Evolutionary conservation across 37 sponge, comb jelly and placozoan species (phyloP).

Genomic region (Crambe crambe): DNA sequence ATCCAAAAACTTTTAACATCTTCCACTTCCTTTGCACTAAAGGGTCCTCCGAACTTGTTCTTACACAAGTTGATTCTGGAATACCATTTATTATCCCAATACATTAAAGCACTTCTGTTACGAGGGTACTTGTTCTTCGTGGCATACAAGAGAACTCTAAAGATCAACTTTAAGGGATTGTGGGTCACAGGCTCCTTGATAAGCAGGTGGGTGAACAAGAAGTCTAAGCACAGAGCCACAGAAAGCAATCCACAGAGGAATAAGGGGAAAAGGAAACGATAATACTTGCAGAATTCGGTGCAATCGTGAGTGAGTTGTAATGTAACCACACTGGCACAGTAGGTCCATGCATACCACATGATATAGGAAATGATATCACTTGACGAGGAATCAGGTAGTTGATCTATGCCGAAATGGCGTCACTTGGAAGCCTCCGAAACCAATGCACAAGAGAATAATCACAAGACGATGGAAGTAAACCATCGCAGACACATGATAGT

Average conservation of each 20-base stretch:
- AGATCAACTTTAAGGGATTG: not conserved
- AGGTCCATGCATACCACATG: conserved; percentile 2
- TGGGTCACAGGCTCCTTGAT: not conserved
- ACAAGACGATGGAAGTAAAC: not conserved
- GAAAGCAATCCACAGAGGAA: not conserved
- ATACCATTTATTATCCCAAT: not conserved
- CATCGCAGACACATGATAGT: not conserved
- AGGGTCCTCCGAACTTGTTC: too few relatives aligned
- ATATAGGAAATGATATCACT: conserved; percentile 2
- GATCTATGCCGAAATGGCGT: not conserved
- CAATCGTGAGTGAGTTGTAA: not conserved
- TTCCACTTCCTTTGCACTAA: not conserved
- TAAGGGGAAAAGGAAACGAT: not conserved
- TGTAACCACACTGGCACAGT: not conserved
- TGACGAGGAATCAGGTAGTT: not conserved
- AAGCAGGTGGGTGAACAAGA: too few relatives aligned
- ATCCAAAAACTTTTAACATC: not conserved
- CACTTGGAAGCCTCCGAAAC: not conserved
- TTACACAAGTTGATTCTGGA: not conserved
- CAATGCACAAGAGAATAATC: not conserved
- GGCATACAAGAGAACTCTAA: not conserved
- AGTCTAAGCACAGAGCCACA: not conserved
- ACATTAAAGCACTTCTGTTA: not conserved
- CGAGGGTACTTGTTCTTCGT: not conserved
- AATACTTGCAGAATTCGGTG: too few relatives aligned